phyloP scores from a whole-genome alignment of 2,888 invertebrate genomes.

The Aromia moschata region DNA sequence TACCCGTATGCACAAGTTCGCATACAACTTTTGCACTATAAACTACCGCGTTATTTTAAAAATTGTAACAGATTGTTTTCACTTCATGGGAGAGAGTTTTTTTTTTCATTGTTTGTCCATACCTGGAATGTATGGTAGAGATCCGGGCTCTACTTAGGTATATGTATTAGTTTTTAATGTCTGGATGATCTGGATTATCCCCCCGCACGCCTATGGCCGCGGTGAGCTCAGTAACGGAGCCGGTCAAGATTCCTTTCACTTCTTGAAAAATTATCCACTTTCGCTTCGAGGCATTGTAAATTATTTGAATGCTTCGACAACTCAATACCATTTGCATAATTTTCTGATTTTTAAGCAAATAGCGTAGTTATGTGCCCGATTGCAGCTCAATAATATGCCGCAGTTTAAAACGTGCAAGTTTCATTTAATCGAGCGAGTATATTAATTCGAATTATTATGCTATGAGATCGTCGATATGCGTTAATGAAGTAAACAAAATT shows the following conservation, averaged over 20 bases:
- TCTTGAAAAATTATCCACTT: constrained; percentile 25
- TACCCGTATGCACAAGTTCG: no score
- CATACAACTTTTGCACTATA: no score
- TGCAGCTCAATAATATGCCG: neutral
- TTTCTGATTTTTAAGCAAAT: constrained; percentile 18
- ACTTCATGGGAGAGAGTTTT: no score
- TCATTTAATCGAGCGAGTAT: neutral
- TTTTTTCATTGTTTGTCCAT: no score
- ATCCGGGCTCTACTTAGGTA: no score
- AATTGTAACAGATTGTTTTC: no score
- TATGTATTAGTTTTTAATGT: no score
- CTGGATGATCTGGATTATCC: no score
- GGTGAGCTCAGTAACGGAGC: constrained; percentile 13
- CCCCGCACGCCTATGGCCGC: constrained; percentile 1
- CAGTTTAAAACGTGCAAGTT: constrained; percentile 1
- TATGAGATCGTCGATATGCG: neutral
- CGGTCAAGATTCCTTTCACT: constrained; percentile 30
- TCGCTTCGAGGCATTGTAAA: constrained; percentile 12
- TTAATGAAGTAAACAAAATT: neutral
- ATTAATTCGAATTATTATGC: neutral
- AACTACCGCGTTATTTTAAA: no score
- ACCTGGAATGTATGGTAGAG: no score
- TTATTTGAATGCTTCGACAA: constrained; percentile 17
- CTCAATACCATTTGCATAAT: constrained; percentile 26
- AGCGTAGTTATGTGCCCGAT: constrained; percentile 2